phyloP scores from a whole-genome alignment of 2,888 invertebrate species.

The Proisotoma minuta region DNA sequence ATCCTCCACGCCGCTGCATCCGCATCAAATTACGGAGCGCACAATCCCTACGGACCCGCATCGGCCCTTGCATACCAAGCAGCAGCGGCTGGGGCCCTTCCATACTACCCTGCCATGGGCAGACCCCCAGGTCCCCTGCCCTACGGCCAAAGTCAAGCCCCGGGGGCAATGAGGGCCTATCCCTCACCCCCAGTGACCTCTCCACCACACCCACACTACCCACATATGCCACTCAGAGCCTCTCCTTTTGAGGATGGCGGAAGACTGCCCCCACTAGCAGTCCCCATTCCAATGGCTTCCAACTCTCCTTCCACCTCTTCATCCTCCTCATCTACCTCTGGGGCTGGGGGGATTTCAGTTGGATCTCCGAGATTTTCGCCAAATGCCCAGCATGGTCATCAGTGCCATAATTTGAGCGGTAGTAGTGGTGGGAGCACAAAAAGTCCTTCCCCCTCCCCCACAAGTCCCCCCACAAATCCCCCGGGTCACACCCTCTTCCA shows the following conservation, averaged over 20 bases:
- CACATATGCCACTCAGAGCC: too few relatives aligned
- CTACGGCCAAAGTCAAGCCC: slow-evolving; percentile 47
- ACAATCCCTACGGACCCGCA: slow-evolving; percentile 51
- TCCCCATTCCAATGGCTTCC: slow-evolving; percentile 44
- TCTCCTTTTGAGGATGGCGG: slow-evolving; percentile 18
- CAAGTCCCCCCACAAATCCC: slow-evolving; percentile 24
- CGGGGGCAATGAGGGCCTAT: slow-evolving; percentile 14
- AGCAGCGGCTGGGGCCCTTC: too few relatives aligned
- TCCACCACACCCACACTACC: background rate
- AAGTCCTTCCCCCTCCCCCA: slow-evolving; percentile 48
- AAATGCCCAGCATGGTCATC: slow-evolving; percentile 29
- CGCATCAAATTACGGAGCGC: slow-evolving; percentile 56
- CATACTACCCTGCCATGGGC: slow-evolving; percentile 51
- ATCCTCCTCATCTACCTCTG: slow-evolving; percentile 30
- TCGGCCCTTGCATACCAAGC: slow-evolving; percentile 41
- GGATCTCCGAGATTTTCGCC: slow-evolving; percentile 21
- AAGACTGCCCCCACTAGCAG: slow-evolving; percentile 18
- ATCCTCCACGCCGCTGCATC: slow-evolving; percentile 74
- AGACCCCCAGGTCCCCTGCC: slow-evolving; percentile 51
- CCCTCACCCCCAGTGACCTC: background rate
- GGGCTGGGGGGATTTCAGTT: slow-evolving; percentile 32
- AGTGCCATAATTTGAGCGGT: slow-evolving; percentile 25
- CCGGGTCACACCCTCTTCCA: slow-evolving; percentile 65
- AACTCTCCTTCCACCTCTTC: slow-evolving; percentile 41
- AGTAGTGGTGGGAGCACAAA: slow-evolving; percentile 33